Conservation (phyloP, 1,140 invertebrate species). For the Papilio dardanus region DNA sequence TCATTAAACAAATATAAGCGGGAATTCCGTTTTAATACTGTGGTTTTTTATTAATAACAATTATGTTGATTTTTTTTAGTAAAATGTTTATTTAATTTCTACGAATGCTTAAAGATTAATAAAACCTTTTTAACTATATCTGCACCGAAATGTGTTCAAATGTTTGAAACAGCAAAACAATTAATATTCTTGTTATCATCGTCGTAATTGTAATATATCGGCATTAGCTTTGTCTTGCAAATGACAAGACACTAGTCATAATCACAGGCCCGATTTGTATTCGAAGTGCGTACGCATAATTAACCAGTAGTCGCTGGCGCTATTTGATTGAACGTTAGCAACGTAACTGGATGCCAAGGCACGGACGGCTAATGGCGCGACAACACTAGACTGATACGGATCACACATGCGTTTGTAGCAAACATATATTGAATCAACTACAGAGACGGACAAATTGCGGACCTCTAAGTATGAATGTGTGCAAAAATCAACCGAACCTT, state of each 20-base stretch:
- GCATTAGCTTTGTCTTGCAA: slow-evolving; percentile 31
- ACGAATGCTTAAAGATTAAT: background rate
- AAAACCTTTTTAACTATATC: too few relatives aligned
- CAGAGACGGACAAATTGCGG: background rate
- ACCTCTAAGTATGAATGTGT: background rate
- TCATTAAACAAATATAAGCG: slow-evolving; percentile 78
- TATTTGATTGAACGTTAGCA: slow-evolving; percentile 75
- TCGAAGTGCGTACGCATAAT: slow-evolving; percentile 71
- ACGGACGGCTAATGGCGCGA: slow-evolving; percentile 58
- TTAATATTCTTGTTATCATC: background rate
- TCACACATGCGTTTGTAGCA: background rate
- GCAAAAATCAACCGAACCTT: background rate
- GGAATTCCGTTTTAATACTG: slow-evolving; percentile 59
- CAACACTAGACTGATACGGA: slow-evolving; percentile 49
- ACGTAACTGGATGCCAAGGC: slow-evolving; percentile 69
- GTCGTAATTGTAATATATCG: background rate
- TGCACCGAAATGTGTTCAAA: too few relatives aligned
- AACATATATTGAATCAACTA: slow-evolving; percentile 25
- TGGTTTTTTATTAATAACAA: slow-evolving; percentile 16
- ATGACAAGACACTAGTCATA: slow-evolving; percentile 36
- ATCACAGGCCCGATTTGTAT: slow-evolving; percentile 53
- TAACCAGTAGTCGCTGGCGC: slow-evolving; percentile 61
- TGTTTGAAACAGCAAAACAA: too few relatives aligned
- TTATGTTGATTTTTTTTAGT: background rate
- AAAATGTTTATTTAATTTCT: background rate